Percentiles rank a stretch among this genome's conserved stretches.
Conservation (phyloP, 2,888 invertebrate genomes). For the Apotomis capreana region DNA sequence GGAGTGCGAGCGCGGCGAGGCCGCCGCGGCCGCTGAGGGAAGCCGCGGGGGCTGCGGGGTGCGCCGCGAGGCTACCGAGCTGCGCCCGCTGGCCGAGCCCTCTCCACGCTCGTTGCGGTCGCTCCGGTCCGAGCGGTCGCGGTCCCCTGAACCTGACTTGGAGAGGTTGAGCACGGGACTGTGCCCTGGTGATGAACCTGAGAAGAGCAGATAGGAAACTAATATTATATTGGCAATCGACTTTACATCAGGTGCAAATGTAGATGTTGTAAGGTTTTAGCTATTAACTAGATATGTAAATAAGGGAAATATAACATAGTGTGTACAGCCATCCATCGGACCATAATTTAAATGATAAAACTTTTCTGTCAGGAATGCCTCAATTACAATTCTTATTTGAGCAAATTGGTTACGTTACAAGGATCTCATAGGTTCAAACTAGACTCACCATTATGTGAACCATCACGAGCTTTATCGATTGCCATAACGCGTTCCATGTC, state of each 20-base stretch:
- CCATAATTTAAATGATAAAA: too few species aligned
- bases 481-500: conserved; percentile 92
- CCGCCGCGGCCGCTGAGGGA: conserved; percentile 83
- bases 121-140: conserved; percentile 83
- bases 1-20: conserved; percentile 88
- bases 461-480: conserved; percentile 93
- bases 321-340: too few species aligned
- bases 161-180: conserved; percentile 96
- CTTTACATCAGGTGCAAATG: too few species aligned
- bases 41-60: conserved; percentile 83
- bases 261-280: neutral
- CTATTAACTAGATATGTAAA: neutral
- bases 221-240: neutral
- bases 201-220: neutral
- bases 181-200: conserved; percentile 93
- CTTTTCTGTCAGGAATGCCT: too few species aligned
- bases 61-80: conserved; percentile 85
- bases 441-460: conserved; percentile 92
- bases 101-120: conserved; percentile 83
- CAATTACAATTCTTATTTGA: too few species aligned
- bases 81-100: conserved; percentile 79
- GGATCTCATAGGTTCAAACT: neutral
- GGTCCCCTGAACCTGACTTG: conserved; percentile 92
- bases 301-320: neutral
- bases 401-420: neutral